Percentiles rank a stretch among this genome's conserved stretches.
These are phyloP conservation scores for Amyelois transitella DNA, from an alignment of 1,140 invertebrate species.

Conservation along the genomic window DNA sequence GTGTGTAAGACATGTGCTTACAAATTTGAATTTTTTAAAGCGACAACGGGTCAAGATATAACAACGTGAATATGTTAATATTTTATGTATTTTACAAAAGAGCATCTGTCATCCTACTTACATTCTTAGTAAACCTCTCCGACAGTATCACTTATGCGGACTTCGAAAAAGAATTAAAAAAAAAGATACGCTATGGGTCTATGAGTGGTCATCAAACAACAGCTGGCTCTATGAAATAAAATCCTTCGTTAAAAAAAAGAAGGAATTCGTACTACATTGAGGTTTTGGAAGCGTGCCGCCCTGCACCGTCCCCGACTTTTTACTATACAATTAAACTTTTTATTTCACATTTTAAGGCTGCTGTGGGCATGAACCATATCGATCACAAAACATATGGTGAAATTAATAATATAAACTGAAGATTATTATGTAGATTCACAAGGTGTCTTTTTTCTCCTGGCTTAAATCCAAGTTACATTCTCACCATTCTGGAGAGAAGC, in stretches of 20 bases:
- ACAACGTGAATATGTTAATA: neutral
- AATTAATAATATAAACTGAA: too few species aligned
- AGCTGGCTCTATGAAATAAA: conserved; percentile 34
- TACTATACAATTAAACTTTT: conserved; percentile 46
- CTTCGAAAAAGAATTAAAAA: conserved; percentile 42
- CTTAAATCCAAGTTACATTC: too few species aligned
- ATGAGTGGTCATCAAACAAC: conserved; percentile 65
- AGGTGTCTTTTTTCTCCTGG: too few species aligned
- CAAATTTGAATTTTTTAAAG: neutral
- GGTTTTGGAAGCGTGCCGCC: conserved; percentile 56
- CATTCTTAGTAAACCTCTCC: conserved; percentile 30
- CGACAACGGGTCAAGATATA: neutral
- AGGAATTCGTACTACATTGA: conserved; percentile 42
- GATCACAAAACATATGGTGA: conserved; percentile 33
- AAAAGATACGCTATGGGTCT: conserved; percentile 48
- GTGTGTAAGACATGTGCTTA: neutral
- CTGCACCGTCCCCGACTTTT: conserved; percentile 45
- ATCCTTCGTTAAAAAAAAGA: conserved; percentile 7
- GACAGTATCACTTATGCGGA: conserved; percentile 48
- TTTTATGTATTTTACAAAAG: conserved; percentile 12
- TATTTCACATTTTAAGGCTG: conserved; percentile 26
- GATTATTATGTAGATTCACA: too few species aligned
- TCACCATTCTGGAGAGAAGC: too few species aligned
- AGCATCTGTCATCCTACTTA: conserved; percentile 12
- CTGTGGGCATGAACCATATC: conserved; percentile 16